A percentile compares a stretch with the other conserved stretches of the same genome.
Evolutionary conservation across 1,140 invertebrate genomes (phyloP).

Genomic region (Plutomurus gul): DNA sequence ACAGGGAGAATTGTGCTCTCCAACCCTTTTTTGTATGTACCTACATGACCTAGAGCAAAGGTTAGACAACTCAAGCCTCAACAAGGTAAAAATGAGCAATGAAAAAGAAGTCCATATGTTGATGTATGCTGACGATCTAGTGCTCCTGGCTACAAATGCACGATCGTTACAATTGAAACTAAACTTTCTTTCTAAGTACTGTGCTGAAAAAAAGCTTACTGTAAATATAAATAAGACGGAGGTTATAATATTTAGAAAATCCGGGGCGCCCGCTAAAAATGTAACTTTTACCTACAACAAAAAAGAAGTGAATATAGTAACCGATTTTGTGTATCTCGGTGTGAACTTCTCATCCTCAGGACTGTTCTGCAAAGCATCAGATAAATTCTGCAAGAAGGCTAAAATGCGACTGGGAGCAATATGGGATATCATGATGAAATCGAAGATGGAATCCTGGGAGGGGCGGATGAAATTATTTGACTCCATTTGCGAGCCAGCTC

Average conservation of each 20-base stretch:
- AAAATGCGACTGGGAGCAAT: background rate
- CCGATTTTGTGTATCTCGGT: slow-evolving; percentile 29
- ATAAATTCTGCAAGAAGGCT: background rate
- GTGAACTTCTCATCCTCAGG: background rate
- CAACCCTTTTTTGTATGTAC: slow-evolving; percentile 50
- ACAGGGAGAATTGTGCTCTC: slow-evolving; percentile 53
- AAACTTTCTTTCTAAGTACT: background rate
- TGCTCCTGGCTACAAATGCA: background rate
- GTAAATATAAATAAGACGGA: slow-evolving; percentile 29
- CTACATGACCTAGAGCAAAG: slow-evolving; percentile 47
- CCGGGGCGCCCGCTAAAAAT: background rate
- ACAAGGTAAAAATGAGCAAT: background rate
- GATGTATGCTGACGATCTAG: background rate
- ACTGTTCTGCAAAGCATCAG: background rate
- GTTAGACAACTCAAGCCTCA: background rate
- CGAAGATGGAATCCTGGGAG: background rate
- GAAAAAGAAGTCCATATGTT: background rate
- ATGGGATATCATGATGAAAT: background rate
- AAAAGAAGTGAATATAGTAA: slow-evolving; percentile 4
- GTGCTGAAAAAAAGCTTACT: background rate
- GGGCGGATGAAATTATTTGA: background rate
- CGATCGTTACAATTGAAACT: background rate
- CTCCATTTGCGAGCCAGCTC: background rate
- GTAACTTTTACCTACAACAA: background rate
- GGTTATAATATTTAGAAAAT: background rate